Evolutionary conservation across 2,113 vertebrate genomes (phyloP).

Genomic region (Tachycineta bicolor): DNA sequence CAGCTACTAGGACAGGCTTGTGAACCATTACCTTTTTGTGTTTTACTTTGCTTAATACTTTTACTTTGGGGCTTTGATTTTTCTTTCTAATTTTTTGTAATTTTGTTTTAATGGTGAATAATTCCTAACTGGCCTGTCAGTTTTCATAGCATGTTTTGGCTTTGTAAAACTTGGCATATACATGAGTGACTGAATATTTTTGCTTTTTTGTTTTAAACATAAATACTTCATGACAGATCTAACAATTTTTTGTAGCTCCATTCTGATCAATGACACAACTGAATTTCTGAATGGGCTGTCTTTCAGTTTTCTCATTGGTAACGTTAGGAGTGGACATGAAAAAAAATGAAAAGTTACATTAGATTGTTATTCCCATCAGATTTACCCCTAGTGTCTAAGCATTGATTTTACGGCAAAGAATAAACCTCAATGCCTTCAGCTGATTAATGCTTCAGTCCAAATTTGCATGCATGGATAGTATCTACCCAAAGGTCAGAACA

Average conservation of each 20-base stretch:
- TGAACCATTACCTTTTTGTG: not conserved
- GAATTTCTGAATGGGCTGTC: not conserved
- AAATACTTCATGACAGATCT: not conserved
- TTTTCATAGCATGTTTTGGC: not conserved
- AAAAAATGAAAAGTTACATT: not conserved
- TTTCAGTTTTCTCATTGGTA: not conserved
- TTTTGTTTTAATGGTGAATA: not conserved
- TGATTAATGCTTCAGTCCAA: not conserved
- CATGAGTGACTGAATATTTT: not conserved
- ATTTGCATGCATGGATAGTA: not conserved
- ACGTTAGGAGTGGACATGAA: not conserved
- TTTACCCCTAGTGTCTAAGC: not conserved
- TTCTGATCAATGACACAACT: not conserved
- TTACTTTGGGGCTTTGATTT: not conserved
- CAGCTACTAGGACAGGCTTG: not conserved
- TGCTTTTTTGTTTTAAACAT: not conserved
- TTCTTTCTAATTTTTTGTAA: not conserved
- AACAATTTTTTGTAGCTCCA: not conserved
- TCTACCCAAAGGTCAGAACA: not conserved
- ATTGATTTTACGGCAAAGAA: not conserved
- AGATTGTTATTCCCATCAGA: conserved; percentile 30
- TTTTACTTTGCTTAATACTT: not conserved
- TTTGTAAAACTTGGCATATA: not conserved
- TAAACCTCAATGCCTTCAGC: not conserved
- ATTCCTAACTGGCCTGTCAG: not conserved